These are phyloP conservation scores for Caenorhabditis sulstoni DNA, from an alignment of 2,888 invertebrate species.

Conservation along the genomic window DNA sequence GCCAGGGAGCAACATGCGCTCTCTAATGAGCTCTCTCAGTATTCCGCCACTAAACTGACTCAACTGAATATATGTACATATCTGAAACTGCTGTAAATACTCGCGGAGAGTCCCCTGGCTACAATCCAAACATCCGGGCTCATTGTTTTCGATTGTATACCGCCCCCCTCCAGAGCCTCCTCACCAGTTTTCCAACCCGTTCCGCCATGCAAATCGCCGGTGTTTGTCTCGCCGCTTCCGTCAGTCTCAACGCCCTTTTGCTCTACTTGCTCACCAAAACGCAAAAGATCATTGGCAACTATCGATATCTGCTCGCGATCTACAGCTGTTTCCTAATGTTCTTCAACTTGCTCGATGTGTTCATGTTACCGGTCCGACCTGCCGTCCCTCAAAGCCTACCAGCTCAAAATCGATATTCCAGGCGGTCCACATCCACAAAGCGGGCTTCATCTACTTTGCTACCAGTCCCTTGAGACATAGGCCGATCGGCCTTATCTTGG, in stretches of 20 bases:
- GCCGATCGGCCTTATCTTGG: constrained; percentile 20
- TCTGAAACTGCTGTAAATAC: no score
- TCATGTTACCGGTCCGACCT: constrained; percentile 25
- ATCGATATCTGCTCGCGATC: constrained; percentile 19
- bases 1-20: no score
- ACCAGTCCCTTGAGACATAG: constrained; percentile 20
- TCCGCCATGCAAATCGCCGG: constrained; percentile 1
- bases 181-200: no score
- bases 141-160: no score
- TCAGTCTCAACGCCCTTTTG: constrained; percentile 9
- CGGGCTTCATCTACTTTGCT: constrained; percentile 25
- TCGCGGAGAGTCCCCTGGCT: no score
- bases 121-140: no score
- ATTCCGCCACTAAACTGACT: no score
- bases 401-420: neutral
- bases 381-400: neutral
- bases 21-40: no score
- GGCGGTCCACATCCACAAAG: constrained; percentile 26
- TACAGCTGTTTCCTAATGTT: constrained; percentile 32
- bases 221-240: constrained; percentile 18
- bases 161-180: no score
- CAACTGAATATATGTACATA: no score
- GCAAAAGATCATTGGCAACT: constrained; percentile 28
- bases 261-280: constrained; percentile 22
- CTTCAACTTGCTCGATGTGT: constrained; percentile 23